Percentiles rank a stretch among this genome's conserved stretches.
phyloP scores from a whole-genome alignment of 2,797 vertebrate species.

The Enteromius radiatus region DNA sequence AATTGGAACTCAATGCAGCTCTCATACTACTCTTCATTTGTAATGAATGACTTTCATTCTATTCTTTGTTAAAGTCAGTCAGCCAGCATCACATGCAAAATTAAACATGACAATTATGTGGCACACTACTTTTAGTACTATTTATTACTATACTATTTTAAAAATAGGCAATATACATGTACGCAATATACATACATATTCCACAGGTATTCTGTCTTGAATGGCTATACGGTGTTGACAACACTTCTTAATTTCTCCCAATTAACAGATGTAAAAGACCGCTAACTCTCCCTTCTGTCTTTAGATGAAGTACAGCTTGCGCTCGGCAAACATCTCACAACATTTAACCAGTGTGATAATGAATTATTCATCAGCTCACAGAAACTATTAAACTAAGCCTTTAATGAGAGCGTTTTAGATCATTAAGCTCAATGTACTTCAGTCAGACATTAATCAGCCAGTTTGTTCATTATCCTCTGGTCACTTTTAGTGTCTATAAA shows the following conservation, averaged over 20 bases:
- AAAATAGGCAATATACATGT: neutral
- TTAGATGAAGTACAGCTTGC: neutral
- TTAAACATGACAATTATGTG: neutral
- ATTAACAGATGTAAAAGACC: constrained; percentile 8
- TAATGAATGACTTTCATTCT: neutral
- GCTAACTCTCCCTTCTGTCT: neutral
- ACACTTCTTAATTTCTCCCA: constrained; percentile 1
- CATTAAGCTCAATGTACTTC: constrained; percentile 16
- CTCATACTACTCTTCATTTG: neutral
- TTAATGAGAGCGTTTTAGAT: constrained; percentile 22
- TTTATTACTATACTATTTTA: neutral
- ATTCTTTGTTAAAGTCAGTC: neutral
- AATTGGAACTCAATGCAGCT: neutral
- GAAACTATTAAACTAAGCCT: constrained; percentile 30
- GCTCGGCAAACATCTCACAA: constrained; percentile 1
- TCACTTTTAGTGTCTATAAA: neutral
- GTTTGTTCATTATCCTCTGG: constrained; percentile 11
- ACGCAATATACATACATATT: neutral
- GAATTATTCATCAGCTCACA: constrained; percentile 30
- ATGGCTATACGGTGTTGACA: neutral
- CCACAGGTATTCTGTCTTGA: neutral
- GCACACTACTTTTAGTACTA: neutral
- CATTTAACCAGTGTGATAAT: constrained; percentile 18
- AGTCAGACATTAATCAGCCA: constrained; percentile 8
- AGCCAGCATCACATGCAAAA: neutral